Evolutionary conservation across 2,113 vertebrate genomes (phyloP).

Genomic region (Nycticorax nycticorax): DNA sequence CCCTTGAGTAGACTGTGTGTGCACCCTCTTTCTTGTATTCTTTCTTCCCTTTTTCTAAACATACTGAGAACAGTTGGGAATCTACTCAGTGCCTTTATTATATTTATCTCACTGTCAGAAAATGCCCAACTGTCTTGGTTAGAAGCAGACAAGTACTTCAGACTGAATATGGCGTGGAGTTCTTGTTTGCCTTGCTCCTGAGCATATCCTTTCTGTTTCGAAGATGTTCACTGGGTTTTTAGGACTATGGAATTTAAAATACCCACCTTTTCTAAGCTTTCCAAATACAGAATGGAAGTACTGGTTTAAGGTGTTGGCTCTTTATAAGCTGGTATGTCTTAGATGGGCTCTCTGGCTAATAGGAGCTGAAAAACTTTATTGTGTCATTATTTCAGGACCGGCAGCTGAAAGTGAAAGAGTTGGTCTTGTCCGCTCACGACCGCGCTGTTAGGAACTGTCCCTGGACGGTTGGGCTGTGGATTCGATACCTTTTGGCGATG

Average conservation of each 20-base stretch:
- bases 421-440: slow-evolving; percentile 90
- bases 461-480: slow-evolving; percentile 96
- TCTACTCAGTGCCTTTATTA: neutral
- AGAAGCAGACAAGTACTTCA: neutral
- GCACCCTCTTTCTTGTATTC: neutral
- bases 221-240: neutral
- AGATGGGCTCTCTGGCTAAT: neutral
- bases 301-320: neutral
- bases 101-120: neutral
- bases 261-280: neutral
- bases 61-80: neutral
- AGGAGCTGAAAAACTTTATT: neutral
- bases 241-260: neutral
- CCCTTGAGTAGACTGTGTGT: neutral
- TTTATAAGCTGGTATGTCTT: neutral
- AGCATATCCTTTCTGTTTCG: neutral
- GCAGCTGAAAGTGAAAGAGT: slow-evolving; percentile 90
- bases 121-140: neutral
- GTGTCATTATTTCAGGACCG: slow-evolving; percentile 78
- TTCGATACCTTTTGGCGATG: slow-evolving; percentile 88
- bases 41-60: neutral
- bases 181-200: neutral
- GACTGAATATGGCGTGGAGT: neutral
- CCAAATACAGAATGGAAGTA: neutral
- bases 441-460: slow-evolving; percentile 95